These are phyloP conservation scores for Iphiclides podalirius DNA, from an alignment of 2,888 invertebrate species.

Conservation along the genomic window DNA sequence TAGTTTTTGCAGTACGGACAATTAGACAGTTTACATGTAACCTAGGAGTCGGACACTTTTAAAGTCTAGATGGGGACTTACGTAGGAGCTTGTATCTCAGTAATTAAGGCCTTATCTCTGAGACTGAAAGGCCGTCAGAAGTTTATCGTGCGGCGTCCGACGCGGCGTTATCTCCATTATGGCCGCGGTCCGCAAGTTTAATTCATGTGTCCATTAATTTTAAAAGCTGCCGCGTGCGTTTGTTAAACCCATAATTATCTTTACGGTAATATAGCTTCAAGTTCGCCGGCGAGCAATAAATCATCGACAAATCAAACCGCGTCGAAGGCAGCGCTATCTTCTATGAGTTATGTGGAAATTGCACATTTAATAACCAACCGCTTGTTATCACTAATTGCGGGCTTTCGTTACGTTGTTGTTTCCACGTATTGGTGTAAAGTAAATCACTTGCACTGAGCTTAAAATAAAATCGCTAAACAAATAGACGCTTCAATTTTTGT, in stretches of 20 bases:
- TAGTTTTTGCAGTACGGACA: slow-evolving; percentile 12
- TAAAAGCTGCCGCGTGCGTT: slow-evolving; percentile 62
- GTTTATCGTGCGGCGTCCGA: slow-evolving; percentile 65
- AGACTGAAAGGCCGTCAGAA: slow-evolving; percentile 67
- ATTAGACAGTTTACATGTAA: slow-evolving; percentile 24
- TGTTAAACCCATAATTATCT: slow-evolving; percentile 68
- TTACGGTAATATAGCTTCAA: slow-evolving; percentile 51
- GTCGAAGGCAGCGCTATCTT: slow-evolving; percentile 44
- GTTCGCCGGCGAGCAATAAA: slow-evolving; percentile 55
- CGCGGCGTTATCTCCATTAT: slow-evolving; percentile 72
- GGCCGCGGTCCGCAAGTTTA: slow-evolving; percentile 61
- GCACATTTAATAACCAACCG: slow-evolving; percentile 43
- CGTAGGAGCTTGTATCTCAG: slow-evolving; percentile 49
- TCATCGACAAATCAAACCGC: slow-evolving; percentile 64
- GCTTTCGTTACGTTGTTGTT: slow-evolving; percentile 36
- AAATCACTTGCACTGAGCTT: slow-evolving; percentile 19
- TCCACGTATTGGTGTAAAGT: slow-evolving; percentile 11
- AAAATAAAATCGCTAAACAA: background rate
- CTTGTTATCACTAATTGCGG: slow-evolving; percentile 43
- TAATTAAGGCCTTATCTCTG: slow-evolving; percentile 70
- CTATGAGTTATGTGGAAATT: slow-evolving; percentile 45
- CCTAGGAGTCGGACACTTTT: slow-evolving; percentile 25
- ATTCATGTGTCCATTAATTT: slow-evolving; percentile 74
- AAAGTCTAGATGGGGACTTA: slow-evolving; percentile 24
- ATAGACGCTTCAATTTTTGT: background rate